phyloP scores from a whole-genome alignment of 2,888 invertebrate genomes.

The Dendrolimus pini region DNA sequence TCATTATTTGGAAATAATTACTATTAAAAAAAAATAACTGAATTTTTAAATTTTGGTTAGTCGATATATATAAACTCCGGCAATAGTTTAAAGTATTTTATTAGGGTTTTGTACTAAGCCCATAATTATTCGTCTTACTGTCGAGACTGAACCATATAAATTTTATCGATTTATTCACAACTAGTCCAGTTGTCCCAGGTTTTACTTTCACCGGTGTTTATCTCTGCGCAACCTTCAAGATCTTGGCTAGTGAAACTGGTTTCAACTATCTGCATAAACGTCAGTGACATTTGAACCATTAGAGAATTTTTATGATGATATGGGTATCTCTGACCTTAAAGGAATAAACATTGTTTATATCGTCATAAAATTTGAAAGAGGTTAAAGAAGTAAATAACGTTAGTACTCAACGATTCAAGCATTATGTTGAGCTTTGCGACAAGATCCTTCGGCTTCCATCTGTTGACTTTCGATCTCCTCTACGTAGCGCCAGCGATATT shows the following conservation, averaged over 20 bases:
- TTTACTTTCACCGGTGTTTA: constrained; percentile 40
- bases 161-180: constrained; percentile 20
- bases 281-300: not conserved
- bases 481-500: too few relatives aligned
- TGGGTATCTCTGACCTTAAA: too few relatives aligned
- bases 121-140: not conserved
- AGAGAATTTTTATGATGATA: not conserved
- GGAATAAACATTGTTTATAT: too few relatives aligned
- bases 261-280: constrained; percentile 10
- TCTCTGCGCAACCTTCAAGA: constrained; percentile 32
- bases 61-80: not conserved
- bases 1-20: too few relatives aligned
- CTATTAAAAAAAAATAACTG: too few relatives aligned
- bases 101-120: constrained; percentile 8
- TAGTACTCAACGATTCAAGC: too few relatives aligned
- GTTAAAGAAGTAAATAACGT: too few relatives aligned
- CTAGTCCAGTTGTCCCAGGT: constrained; percentile 19
- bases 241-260: constrained; percentile 31
- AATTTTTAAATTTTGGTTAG: not conserved
- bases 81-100: constrained; percentile 11
- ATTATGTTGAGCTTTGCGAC: too few relatives aligned
- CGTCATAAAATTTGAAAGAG: too few relatives aligned
- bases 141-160: constrained; percentile 10
- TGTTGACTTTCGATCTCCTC: too few relatives aligned
- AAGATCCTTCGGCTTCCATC: too few relatives aligned